Conservation (phyloP, 1,140 invertebrate species). For the Drosophila neocordata region DNA sequence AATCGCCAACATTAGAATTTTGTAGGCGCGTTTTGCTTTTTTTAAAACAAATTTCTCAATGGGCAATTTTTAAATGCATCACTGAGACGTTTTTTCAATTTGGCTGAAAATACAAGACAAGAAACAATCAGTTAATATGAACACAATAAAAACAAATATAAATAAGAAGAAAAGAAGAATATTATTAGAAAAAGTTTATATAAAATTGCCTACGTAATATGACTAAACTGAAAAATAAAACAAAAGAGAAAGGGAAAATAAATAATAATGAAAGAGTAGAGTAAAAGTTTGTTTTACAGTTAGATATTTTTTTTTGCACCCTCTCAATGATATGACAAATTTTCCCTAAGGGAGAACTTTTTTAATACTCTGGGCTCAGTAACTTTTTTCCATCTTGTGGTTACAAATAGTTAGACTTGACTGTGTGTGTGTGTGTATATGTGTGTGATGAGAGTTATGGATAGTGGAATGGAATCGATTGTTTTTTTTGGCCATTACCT, state of each 20-base stretch:
- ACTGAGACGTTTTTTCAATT: conserved; percentile 82
- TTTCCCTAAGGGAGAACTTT: conserved; percentile 60
- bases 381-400: conserved; percentile 30
- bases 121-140: conserved; percentile 58
- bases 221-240: no score
- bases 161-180: conserved; percentile 40
- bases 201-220: conserved; percentile 43
- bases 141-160: conserved; percentile 27
- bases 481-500: conserved; percentile 39
- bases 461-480: conserved; percentile 44
- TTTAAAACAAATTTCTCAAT: conserved; percentile 79
- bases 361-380: neutral
- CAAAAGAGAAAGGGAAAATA: conserved; percentile 24
- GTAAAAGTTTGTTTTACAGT: conserved; percentile 37
- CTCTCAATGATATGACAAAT: conserved; percentile 35
- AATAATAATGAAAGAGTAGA: conserved; percentile 21
- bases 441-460: conserved; percentile 27
- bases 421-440: conserved; percentile 19
- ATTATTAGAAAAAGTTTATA: conserved; percentile 40
- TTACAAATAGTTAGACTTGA: neutral
- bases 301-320: conserved; percentile 42
- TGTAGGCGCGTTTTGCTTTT: conserved; percentile 14
- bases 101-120: conserved; percentile 79
- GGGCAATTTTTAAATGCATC: conserved; percentile 81
- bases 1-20: conserved; percentile 18